Evolutionary conservation across 2,113 vertebrate genomes (phyloP), one percentile per base, ranked within the genome.

Genomic region (Bos indicus): DNA sequence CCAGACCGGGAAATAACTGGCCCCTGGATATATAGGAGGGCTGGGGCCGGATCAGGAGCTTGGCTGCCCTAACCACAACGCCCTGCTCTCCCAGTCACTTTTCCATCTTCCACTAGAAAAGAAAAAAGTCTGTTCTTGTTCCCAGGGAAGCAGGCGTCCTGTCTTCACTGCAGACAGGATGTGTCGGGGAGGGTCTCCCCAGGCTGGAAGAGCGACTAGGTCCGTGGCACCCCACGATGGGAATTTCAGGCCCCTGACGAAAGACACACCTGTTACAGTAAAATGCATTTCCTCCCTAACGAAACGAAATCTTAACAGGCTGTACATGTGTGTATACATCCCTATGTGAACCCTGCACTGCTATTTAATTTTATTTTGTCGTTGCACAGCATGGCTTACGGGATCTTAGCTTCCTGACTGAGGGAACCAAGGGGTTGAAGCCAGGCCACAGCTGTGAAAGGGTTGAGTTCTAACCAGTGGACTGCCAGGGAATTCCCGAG

Each of bases 371-470:
- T 80, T 51, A 52, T 81, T 51, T 81, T 81, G 46, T 51, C 28
- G 16, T 11, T 19, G 28, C 28, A 48, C 78, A 33, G 48, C 1
- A 0, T 11, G 1, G 10, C 5, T 81, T 52, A 51, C 0, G 1
- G 48, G 48, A 33, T 81, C 48, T 52, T n/a, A 21, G 48, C 30
- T 81, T 51, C 48, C 78, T 33, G 28, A 81, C 10, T 19, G 71
- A 77, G 40, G 12, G 3, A 77, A 43, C 40, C 13, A 15, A 21
- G 78, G 78, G 48, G 17, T 7, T 81, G 30, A 81, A 81, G 16
- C 78, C 30, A 33, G 48, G 30, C 48, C 78, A 21, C 30, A 51
- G 78, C 48, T 52, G 78, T 52, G 30, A 81, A 52, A 51, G 16
- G 26, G 30, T 5, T 52, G 78, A 12, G 17, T 81, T 33, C 30